Evolutionary conservation across 2,113 vertebrate species (phyloP), one percentile per base, ranked within the genome.

Genomic region (Crocuta crocuta): DNA sequence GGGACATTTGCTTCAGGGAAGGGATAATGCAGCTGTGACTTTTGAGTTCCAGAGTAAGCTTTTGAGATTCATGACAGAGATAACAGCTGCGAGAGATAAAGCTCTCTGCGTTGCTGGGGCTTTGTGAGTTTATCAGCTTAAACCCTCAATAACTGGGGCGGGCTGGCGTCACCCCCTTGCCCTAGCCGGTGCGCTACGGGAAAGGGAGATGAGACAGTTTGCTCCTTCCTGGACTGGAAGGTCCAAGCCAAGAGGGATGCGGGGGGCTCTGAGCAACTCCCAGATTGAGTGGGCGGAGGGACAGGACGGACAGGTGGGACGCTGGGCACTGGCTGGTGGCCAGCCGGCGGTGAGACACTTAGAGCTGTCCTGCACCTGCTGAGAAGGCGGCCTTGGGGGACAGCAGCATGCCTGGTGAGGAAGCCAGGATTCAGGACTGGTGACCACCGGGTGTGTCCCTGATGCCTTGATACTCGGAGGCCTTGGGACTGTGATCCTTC

Each of bases 401-500:
- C 45, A 66, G 33, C 23, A 17, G 24, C 33, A 39, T 5, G 33
- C 7, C 15, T 15, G 53, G 23, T 5, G 8, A 10, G 43, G 24
- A 11, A 76, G 82, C 82, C 28, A 11, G 80, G 35, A 33, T 13
- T 1, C 73, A 50, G 79, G 35, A 39, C 16, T 12, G 11, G 17
- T 17, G 58, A 43, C 13, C 6, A 0, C 35, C 31, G 3, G 21
- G 15, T 45, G 23, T 23, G 3, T 63, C 11, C 17, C 63, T 28
- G 53, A n/a, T 26, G 7, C 39, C 2, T 2, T 13, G 0, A 43
- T 7, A 10, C 33, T 73, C 4, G 0, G 26, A 87, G n/a, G 43
- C 4, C n/a, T 88, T 35, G 43, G 55, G n/a, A 55, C 26, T 17
- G 6, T 26, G 43, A 11, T n/a, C 10, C 26, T 53, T 10, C 31